These are phyloP conservation scores for Trichoplax adhaerens DNA, from an alignment of 37 sponge, comb jelly and placozoan species.

Conservation along the genomic window DNA sequence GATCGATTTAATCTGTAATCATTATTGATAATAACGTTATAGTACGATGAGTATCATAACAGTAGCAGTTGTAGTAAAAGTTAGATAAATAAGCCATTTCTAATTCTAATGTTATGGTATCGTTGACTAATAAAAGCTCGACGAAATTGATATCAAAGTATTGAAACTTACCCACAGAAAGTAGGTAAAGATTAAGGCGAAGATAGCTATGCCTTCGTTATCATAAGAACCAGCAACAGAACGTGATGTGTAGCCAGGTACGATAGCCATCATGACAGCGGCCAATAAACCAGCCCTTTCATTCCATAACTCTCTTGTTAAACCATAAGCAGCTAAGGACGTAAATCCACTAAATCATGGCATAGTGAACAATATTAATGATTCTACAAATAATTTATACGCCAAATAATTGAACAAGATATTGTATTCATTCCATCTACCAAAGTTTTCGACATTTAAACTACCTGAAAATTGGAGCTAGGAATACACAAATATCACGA, in stretches of 20 bases:
- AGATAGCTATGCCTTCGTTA: slow-evolving; percentile 98
- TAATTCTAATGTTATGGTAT: background rate
- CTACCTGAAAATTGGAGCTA: slow-evolving; percentile 91
- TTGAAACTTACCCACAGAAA: slow-evolving; percentile 75
- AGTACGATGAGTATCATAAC: background rate
- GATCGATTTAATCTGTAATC: slow-evolving; percentile 49
- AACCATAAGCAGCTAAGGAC: slow-evolving; percentile 70
- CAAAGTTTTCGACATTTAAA: background rate
- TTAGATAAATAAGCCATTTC: background rate
- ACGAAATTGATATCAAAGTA: background rate
- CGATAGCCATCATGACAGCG: slow-evolving; percentile 93
- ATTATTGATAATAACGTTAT: background rate
- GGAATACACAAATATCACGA: slow-evolving; percentile 94
- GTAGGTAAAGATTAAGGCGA: slow-evolving; percentile 97
- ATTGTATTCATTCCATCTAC: background rate
- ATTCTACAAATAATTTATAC: too few relatives aligned
- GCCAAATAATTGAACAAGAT: background rate
- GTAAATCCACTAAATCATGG: slow-evolving; percentile 70
- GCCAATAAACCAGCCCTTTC: slow-evolving; percentile 86
- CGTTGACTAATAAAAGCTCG: background rate
- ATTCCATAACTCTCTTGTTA: slow-evolving; percentile 95
- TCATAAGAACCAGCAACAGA: slow-evolving; percentile 99
- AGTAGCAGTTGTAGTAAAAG: background rate
- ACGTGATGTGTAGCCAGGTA: slow-evolving; percentile 93
- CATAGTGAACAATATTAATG: background rate